Evolutionary conservation across 2,797 vertebrate genomes (phyloP).

Genomic region (Acipenser oxyrinchus): DNA sequence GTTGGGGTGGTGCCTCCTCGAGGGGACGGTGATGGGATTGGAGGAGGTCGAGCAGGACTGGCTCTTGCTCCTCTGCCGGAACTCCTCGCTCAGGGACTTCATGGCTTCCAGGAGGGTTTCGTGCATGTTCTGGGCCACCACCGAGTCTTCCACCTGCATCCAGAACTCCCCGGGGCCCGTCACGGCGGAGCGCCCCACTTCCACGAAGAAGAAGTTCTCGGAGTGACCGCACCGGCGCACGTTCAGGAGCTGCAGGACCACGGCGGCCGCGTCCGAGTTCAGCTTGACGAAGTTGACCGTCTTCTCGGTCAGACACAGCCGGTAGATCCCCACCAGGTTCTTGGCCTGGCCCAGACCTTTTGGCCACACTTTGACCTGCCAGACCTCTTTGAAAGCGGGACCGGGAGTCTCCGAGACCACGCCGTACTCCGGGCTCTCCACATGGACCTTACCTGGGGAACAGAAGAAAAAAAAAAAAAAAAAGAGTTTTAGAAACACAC

Average conservation of each 20-base stretch:
- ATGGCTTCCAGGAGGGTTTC: slow-evolving; percentile 78
- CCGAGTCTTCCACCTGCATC: slow-evolving; percentile 71
- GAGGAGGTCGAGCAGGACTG: slow-evolving; percentile 46
- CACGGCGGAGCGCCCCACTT: slow-evolving; percentile 69
- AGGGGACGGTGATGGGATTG: slow-evolving; percentile 71
- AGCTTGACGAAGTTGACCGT: slow-evolving; percentile 73
- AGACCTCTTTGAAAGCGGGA: slow-evolving; percentile 73
- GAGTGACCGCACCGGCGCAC: slow-evolving; percentile 71
- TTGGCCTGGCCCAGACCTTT: slow-evolving; percentile 69
- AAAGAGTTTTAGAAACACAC: neutral
- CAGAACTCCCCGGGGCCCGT: slow-evolving; percentile 68
- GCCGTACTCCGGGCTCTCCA: slow-evolving; percentile 51
- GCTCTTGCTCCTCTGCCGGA: slow-evolving; percentile 68
- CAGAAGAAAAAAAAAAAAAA: neutral
- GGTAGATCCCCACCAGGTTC: slow-evolving; percentile 68
- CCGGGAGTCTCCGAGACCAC: slow-evolving; percentile 45
- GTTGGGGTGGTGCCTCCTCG: slow-evolving; percentile 59
- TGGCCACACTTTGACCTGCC: slow-evolving; percentile 76
- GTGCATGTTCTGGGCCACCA: slow-evolving; percentile 81
- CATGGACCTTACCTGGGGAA: slow-evolving; percentile 53
- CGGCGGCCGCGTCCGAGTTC: slow-evolving; percentile 64
- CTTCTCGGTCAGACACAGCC: slow-evolving; percentile 69
- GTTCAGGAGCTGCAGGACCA: slow-evolving; percentile 74
- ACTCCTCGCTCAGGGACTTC: slow-evolving; percentile 75
- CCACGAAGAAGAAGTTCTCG: slow-evolving; percentile 79